Conservation (phyloP, 2,797 vertebrate genomes). For the Tympanoctomys barrerae region DNA sequence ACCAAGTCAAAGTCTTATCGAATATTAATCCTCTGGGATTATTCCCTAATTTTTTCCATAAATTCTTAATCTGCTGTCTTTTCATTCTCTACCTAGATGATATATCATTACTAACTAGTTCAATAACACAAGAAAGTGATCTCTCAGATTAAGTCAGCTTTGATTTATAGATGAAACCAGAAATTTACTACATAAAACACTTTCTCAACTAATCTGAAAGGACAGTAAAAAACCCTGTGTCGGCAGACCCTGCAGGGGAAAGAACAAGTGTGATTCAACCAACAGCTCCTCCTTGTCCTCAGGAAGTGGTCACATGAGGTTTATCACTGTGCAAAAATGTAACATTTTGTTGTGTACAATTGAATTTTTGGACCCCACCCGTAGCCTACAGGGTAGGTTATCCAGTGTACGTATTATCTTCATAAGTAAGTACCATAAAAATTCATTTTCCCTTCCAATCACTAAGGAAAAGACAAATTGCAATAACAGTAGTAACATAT, state of each 20-base stretch:
- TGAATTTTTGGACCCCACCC: neutral
- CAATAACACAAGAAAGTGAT: neutral
- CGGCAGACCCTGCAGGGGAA: no score
- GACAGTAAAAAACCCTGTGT: neutral
- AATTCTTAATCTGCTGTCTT: neutral
- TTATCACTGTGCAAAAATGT: neutral
- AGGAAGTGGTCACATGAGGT: no score
- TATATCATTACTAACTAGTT: neutral
- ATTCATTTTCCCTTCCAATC: neutral
- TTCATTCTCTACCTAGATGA: neutral
- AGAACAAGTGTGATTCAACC: neutral
- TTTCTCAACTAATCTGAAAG: neutral
- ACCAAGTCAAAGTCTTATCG: neutral
- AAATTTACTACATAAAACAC: neutral
- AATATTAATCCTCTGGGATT: neutral
- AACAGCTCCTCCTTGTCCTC: no score
- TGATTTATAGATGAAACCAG: neutral
- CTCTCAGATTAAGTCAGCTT: neutral
- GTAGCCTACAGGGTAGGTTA: neutral
- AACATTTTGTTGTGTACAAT: neutral
- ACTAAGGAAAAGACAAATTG: neutral
- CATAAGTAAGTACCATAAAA: neutral
- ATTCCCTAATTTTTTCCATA: neutral
- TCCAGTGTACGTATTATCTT: neutral
- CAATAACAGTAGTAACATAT: neutral